A percentile compares a stretch with the other conserved stretches of the same genome.
Conservation (phyloP, 2,113 vertebrate species). For the Anhinga rufa region DNA sequence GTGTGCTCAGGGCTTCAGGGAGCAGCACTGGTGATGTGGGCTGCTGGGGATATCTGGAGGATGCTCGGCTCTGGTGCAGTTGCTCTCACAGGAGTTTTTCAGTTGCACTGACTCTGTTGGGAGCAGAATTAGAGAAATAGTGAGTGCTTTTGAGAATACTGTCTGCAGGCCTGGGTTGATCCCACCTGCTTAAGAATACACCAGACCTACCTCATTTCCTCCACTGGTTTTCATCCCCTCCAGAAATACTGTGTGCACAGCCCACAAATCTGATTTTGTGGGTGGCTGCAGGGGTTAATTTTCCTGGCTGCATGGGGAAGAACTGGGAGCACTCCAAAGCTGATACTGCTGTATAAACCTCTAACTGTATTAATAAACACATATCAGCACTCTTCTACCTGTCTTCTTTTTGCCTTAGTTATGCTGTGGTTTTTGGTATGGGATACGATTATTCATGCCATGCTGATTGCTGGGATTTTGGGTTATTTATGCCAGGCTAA, state of each 20-base stretch:
- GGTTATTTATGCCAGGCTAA: constrained; percentile 54
- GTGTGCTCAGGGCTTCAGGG: background rate
- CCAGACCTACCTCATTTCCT: background rate
- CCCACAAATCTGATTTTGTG: background rate
- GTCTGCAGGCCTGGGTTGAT: background rate
- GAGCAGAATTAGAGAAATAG: background rate
- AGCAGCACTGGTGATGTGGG: background rate
- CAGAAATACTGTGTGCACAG: background rate
- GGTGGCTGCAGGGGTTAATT: background rate
- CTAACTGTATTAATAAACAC: background rate
- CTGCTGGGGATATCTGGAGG: background rate
- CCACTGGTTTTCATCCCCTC: background rate
- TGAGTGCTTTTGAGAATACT: background rate
- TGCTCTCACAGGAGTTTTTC: background rate
- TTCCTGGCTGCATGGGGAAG: background rate
- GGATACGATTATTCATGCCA: constrained; percentile 32
- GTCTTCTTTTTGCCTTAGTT: background rate
- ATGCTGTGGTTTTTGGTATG: background rate
- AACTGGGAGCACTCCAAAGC: background rate
- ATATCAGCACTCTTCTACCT: background rate
- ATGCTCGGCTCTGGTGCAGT: background rate
- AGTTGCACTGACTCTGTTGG: background rate
- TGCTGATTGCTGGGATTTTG: constrained; percentile 18
- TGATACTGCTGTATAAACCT: background rate
- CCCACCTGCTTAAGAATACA: background rate